A percentile compares a stretch with the other conserved stretches of the same genome.
Evolutionary conservation across 2,797 vertebrate species (phyloP).

Genomic region (Acanthiza pusilla): DNA sequence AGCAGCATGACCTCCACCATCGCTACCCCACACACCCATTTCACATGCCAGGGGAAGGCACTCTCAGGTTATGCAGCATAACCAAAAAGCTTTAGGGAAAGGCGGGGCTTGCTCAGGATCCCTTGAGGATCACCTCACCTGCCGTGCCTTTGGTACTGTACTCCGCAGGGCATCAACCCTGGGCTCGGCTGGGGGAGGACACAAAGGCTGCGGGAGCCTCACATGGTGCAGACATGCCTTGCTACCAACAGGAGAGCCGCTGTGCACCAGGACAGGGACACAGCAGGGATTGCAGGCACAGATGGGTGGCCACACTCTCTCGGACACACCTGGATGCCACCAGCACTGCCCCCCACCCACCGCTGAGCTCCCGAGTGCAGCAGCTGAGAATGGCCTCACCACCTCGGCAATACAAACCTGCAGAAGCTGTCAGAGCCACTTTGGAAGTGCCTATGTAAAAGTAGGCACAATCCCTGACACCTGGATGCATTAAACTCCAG

Average conservation of each 20-base stretch:
- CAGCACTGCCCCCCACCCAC: background rate
- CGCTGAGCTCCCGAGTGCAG: accelerated
- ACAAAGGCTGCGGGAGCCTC: accelerated
- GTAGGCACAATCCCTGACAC: background rate
- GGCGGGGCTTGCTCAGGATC: background rate
- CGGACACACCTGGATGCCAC: accelerated
- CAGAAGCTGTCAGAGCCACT: background rate
- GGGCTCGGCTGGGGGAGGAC: accelerated
- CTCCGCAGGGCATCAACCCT: background rate
- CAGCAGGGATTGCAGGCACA: accelerated
- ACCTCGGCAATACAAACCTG: background rate
- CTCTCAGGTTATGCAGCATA: accelerated
- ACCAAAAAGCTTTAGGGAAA: background rate
- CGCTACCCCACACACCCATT: accelerated
- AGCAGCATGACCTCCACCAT: background rate
- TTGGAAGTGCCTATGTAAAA: accelerated
- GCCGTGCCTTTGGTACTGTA: accelerated
- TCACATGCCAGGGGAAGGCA: accelerated
- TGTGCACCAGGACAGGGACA: accelerated
- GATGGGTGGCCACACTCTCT: accelerated
- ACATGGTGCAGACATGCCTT: accelerated
- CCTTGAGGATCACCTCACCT: background rate
- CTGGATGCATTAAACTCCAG: background rate
- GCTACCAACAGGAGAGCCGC: accelerated
- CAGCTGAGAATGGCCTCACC: accelerated